Base-by-base conservation (phyloP, 2,888 invertebrate genomes). In the Fabriciana adippe region DNA sequence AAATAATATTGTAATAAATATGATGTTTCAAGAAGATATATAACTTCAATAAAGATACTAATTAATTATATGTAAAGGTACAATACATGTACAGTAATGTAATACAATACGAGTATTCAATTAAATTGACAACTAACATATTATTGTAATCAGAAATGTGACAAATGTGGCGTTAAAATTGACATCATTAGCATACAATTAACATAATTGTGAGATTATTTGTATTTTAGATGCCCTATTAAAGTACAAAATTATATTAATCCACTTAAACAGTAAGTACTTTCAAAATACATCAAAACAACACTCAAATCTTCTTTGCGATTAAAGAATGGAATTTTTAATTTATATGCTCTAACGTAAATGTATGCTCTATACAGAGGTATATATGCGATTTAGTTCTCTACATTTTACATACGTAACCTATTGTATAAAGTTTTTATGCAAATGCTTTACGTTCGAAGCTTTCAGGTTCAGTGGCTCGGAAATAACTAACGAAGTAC, bases 11-110 rank as follows among this genome's bases (percentile, higher is more conserved):
- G 11, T 41, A 41, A 41, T 41, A 41, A 41, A 41, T 41, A 41
- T 48, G n/a, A 3, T 8, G 1, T 47, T 4, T 47, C 47, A 47
- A 47, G 45, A 0, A 57, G 47, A 11, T 11, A 59, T 48, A 59
- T 59, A n/a, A 11, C 26, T 21, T 48, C n/a, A 26, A 48, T 59
- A 15, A 3, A 48, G n/a, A 26, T 47, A 59, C 48, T 47, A 31
- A 59, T 59, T n/a, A 59, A 59, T 59, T 59, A 48, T n/a, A 8
- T 35, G 6, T 35, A 47, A 26, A 47, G 59, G 8, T 59, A 59
- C 26, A 48, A 59, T 59, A 26, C 0, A 26, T 26, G 48, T 26
- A 48, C 47, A 57, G 21, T 59, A 35, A 35, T 35, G 31, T 35
- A 35, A 6, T 6, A 35, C 31, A 35, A 35, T 59, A n/a, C n/a